These are phyloP conservation scores for Sminthurinus aureus DNA, from an alignment of 2,888 invertebrate species.

Conservation along the genomic window DNA sequence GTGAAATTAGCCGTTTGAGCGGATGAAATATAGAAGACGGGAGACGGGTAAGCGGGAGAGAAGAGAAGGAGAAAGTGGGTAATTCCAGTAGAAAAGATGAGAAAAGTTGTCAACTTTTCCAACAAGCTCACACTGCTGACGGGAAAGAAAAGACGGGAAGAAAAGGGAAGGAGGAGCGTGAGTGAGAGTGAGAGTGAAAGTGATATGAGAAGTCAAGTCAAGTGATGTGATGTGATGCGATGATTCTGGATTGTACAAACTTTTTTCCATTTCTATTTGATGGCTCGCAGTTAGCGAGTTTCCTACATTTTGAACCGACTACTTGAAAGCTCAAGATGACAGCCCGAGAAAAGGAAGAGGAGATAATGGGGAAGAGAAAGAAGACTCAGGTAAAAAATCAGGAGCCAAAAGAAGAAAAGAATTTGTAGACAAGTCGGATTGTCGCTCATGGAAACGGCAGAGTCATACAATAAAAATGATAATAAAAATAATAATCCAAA, in stretches of 20 bases:
- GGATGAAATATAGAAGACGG: not conserved
- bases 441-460: slow-evolving; percentile 26
- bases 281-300: not conserved
- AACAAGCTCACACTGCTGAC: not conserved
- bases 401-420: slow-evolving; percentile 19
- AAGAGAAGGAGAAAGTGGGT: not conserved
- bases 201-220: not conserved
- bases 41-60: not conserved
- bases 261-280: not conserved
- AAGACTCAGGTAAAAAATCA: slow-evolving; percentile 20
- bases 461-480: too few relatives aligned
- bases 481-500: slow-evolving; percentile 10
- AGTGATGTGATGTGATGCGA: not conserved
- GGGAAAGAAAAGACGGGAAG: not conserved
- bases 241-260: not conserved
- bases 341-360: not conserved
- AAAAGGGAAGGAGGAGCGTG: not conserved
- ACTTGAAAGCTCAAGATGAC: slow-evolving; percentile 14
- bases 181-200: slow-evolving; percentile 4
- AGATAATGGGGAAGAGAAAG: not conserved
- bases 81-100: not conserved
- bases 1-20: not conserved
- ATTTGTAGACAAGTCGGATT: slow-evolving; percentile 26
- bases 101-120: not conserved
- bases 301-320: not conserved